Conservation (phyloP, 2,888 invertebrate genomes). For the Busseola fusca region DNA sequence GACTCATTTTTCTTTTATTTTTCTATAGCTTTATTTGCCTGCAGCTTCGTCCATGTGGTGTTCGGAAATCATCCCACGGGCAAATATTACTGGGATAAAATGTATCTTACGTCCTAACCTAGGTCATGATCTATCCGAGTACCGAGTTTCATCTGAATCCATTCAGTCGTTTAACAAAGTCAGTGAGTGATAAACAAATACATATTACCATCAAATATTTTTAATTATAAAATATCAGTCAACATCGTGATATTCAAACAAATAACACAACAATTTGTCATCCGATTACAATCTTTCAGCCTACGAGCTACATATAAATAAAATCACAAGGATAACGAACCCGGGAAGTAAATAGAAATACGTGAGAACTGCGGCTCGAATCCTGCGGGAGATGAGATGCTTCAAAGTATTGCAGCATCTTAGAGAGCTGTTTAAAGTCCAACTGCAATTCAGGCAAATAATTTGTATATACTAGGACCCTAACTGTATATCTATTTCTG, state of each 20-base stretch:
- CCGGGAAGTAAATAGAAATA: conserved; percentile 24
- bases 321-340: conserved; percentile 60
- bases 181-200: conserved; percentile 29
- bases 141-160: background rate
- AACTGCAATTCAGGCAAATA: conserved; percentile 17
- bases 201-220: conserved; percentile 56
- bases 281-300: conserved; percentile 57
- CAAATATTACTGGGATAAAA: background rate
- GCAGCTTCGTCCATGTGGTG: background rate
- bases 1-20: background rate
- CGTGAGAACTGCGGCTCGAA: conserved; percentile 16
- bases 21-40: background rate
- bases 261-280: conserved; percentile 66
- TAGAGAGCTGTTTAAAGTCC: conserved; percentile 39
- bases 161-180: background rate
- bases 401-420: conserved; percentile 18
- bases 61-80: background rate
- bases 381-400: conserved; percentile 28
- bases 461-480: conserved; percentile 15
- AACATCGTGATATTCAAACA: conserved; percentile 68
- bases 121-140: background rate
- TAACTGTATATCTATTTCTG: conserved; percentile 27
- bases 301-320: conserved; percentile 63
- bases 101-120: background rate
- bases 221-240: conserved; percentile 76